Conservation (phyloP, 2,113 vertebrate genomes). For the Amphiprion percula region DNA sequence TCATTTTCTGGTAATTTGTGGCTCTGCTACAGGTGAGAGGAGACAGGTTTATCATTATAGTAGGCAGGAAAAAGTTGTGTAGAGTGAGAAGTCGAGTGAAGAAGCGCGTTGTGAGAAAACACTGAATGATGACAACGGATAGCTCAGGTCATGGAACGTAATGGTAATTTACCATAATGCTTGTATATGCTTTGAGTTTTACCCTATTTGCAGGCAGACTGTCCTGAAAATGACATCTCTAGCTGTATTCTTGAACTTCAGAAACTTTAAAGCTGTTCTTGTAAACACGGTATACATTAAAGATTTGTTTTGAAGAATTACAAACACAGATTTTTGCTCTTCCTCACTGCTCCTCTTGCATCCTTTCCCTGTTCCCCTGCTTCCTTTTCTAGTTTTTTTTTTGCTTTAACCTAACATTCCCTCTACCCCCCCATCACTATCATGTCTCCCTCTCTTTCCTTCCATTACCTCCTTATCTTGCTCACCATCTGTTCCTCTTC, state of each 20-base stretch:
- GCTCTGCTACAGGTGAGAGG: background rate
- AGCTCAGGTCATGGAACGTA: constrained; percentile 22
- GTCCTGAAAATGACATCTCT: constrained; percentile 18
- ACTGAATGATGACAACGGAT: constrained; percentile 6
- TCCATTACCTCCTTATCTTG: constrained; percentile 55
- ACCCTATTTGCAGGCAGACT: background rate
- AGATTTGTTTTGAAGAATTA: constrained; percentile 41
- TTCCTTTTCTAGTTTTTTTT: constrained; percentile 16
- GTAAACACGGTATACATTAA: background rate
- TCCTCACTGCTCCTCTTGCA: background rate
- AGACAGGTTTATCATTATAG: background rate
- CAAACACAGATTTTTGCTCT: constrained; percentile 39
- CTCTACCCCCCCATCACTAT: constrained; percentile 2
- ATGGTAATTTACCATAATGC: constrained; percentile 26
- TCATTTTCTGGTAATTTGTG: background rate
- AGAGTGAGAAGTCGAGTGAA: background rate
- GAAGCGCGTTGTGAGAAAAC: background rate
- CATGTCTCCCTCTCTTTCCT: constrained; percentile 48
- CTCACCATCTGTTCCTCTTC: constrained; percentile 56
- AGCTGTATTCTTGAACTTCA: background rate
- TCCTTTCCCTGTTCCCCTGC: constrained; percentile 1
- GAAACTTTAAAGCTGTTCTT: background rate
- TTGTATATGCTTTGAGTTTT: background rate
- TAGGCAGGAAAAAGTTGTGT: constrained; percentile 5
- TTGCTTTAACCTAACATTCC: constrained; percentile 18